A percentile compares a stretch with the other conserved stretches of the same genome.
Conservation (phyloP, 2,888 invertebrate species). For the Caenorhabditis uteleia region DNA sequence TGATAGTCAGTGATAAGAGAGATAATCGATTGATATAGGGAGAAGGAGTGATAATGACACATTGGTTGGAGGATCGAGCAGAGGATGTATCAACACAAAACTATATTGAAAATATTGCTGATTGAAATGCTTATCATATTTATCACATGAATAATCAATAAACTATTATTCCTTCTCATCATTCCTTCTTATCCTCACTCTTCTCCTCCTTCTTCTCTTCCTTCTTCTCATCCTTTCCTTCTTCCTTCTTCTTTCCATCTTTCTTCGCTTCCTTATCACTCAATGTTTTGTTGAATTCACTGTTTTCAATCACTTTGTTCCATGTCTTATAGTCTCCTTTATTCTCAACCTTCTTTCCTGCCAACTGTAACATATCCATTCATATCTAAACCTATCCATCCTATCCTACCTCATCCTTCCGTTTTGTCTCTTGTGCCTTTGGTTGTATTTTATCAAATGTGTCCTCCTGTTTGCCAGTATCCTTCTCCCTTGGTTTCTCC, state of each 20-base stretch:
- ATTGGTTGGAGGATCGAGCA: conserved; percentile 54
- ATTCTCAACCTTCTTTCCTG: conserved; percentile 21
- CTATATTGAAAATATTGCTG: conserved; percentile 41
- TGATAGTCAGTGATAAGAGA: neutral
- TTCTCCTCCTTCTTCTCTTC: conserved; percentile 12
- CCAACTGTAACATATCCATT: conserved; percentile 8
- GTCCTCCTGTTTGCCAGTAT: conserved; percentile 21
- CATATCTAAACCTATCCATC: neutral
- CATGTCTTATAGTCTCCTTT: conserved; percentile 38
- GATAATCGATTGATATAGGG: conserved; percentile 43
- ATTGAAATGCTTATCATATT: too few species aligned
- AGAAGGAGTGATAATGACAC: conserved; percentile 55
- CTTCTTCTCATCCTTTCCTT: conserved; percentile 7
- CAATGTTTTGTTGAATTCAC: conserved; percentile 34
- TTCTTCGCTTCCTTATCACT: conserved; percentile 24
- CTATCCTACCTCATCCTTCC: conserved; percentile 19
- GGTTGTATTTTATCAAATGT: conserved; percentile 32
- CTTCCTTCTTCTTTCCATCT: neutral
- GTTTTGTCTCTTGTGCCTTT: conserved; percentile 16
- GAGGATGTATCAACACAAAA: conserved; percentile 35
- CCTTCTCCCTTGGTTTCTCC: neutral
- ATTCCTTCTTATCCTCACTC: neutral
- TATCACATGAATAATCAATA: too few species aligned
- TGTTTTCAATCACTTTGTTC: conserved; percentile 39
- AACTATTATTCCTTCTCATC: neutral